These are phyloP conservation scores for Sphyrna mokarran DNA, from an alignment of 2,113 vertebrate species.

Conservation along the genomic window DNA sequence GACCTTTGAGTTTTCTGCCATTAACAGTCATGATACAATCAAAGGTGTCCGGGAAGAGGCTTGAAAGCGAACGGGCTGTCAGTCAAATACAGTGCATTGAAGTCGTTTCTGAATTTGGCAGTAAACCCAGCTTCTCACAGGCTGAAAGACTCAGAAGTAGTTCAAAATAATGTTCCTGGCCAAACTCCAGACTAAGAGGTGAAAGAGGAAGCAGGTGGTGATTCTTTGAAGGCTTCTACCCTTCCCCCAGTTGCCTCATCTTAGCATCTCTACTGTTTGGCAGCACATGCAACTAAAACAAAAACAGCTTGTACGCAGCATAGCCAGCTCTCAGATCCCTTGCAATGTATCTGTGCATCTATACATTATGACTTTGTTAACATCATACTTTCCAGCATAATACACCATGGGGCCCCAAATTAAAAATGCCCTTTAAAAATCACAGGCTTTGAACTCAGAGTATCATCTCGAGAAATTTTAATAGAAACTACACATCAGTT, in stretches of 20 bases:
- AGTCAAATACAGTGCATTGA: conserved; percentile 16
- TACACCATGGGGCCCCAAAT: conserved; percentile 50
- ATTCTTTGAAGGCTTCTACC: not conserved
- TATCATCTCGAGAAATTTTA: conserved; percentile 74
- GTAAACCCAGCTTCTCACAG: not conserved
- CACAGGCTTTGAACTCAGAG: conserved; percentile 86
- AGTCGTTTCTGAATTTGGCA: conserved; percentile 14
- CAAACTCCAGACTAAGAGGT: not conserved
- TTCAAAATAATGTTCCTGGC: conserved; percentile 17
- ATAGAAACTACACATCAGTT: conserved; percentile 75
- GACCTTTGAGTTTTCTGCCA: conserved; percentile 13
- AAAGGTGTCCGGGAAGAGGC: not conserved
- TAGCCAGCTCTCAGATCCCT: conserved; percentile 3
- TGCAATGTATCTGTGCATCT: conserved; percentile 11
- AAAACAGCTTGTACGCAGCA: conserved; percentile 18
- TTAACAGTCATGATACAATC: conserved; percentile 25
- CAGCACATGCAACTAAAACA: not conserved
- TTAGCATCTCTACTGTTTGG: conserved; percentile 16
- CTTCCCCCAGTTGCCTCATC: not conserved
- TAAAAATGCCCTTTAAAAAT: conserved; percentile 96
- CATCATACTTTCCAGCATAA: conserved; percentile 11
- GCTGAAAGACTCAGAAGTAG: not conserved
- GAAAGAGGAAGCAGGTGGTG: conserved; percentile 13
- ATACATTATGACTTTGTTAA: conserved; percentile 27
- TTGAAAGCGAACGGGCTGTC: not conserved